These are phyloP conservation scores for Drosophila tsacasi DNA, from an alignment of 1,140 invertebrate genomes.

Conservation along the genomic window DNA sequence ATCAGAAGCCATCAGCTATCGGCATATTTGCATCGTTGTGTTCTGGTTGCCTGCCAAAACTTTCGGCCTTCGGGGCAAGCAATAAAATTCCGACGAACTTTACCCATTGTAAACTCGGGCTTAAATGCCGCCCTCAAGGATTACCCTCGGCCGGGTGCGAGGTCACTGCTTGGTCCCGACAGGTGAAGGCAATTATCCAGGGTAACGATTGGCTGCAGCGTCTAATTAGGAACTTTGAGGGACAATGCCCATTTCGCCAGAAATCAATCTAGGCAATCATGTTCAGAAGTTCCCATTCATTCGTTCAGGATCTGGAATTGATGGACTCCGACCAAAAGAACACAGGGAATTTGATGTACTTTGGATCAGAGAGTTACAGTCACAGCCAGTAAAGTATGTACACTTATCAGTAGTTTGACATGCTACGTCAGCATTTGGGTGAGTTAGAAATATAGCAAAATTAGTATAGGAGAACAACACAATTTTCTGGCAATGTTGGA, in stretches of 20 bases:
- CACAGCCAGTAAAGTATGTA: background rate
- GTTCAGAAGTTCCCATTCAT: constrained; percentile 1
- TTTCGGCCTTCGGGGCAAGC: constrained; percentile 21
- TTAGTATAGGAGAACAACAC: no score
- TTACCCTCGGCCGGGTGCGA: constrained; percentile 3
- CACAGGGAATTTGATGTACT: background rate
- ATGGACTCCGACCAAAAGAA: background rate
- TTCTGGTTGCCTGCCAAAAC: constrained; percentile 25
- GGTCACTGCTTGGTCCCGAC: background rate
- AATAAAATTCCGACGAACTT: constrained; percentile 31
- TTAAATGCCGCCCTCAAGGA: constrained; percentile 10
- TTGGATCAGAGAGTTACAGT: background rate
- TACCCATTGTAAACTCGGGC: constrained; percentile 16
- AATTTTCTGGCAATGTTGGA: no score
- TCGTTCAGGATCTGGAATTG: background rate
- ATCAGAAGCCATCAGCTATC: constrained; percentile 42
- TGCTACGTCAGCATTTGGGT: background rate
- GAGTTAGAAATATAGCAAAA: no score
- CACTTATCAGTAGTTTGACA: no score
- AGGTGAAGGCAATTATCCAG: constrained; percentile 18
- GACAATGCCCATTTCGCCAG: constrained; percentile 5
- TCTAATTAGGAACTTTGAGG: constrained; percentile 14
- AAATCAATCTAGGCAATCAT: constrained; percentile 13
- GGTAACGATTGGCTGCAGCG: constrained; percentile 20
- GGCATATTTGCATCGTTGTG: constrained; percentile 30